phyloP scores from a whole-genome alignment of 1,140 invertebrate genomes.

The Coenobita brevimanus region DNA sequence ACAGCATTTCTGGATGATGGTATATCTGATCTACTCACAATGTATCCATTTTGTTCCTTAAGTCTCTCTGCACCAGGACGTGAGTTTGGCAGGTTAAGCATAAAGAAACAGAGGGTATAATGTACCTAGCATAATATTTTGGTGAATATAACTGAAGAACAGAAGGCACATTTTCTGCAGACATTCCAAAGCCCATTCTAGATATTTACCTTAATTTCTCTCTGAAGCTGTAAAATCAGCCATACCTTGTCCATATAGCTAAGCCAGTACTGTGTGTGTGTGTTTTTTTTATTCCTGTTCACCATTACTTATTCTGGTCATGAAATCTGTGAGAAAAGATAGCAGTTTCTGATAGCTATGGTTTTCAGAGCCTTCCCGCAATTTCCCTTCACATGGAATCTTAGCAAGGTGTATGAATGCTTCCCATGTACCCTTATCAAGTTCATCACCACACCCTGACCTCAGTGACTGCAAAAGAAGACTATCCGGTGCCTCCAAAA shows the following conservation, averaged over 20 bases:
- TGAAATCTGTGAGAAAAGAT: neutral
- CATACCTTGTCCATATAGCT: slow-evolving; percentile 9
- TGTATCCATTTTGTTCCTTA: slow-evolving; percentile 5
- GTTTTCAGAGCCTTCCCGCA: too few species aligned
- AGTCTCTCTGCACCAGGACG: neutral
- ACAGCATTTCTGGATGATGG: slow-evolving; percentile 35
- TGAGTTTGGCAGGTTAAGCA: slow-evolving; percentile 14
- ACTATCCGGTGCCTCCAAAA: neutral
- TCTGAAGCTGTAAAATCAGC: neutral
- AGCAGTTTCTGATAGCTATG: neutral
- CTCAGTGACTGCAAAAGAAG: neutral
- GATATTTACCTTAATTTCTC: neutral
- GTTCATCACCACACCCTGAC: neutral
- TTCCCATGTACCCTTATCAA: neutral
- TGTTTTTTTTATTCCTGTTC: too few species aligned
- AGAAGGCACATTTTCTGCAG: slow-evolving; percentile 13
- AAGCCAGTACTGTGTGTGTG: too few species aligned
- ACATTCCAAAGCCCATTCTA: neutral
- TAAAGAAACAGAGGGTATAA: neutral
- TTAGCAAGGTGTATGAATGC: neutral
- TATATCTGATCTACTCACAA: slow-evolving; percentile 11
- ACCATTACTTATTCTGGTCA: too few species aligned
- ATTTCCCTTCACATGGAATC: neutral
- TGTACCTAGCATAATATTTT: slow-evolving; percentile 25
- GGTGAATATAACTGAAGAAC: slow-evolving; percentile 24